Base-by-base conservation (phyloP, 2,797 vertebrate genomes). In the Catostomus latipinnis region DNA sequence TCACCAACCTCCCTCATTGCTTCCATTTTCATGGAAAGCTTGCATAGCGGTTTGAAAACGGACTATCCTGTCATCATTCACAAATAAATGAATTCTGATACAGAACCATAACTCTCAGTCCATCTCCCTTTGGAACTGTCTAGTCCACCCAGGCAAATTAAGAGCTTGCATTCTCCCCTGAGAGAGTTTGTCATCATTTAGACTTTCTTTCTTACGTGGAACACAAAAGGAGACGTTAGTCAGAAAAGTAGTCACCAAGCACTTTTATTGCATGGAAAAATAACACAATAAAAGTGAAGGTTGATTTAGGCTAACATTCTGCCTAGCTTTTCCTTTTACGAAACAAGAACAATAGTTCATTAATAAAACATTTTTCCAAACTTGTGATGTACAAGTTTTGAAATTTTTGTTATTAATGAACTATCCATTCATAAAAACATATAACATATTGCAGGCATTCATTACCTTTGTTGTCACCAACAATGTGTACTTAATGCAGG, bases 101-200 rank as follows among this genome's bases (percentile, higher is more conserved):
- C 83, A 71, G 76, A 65, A 57, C 49, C 65, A 50, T 66, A 62
- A 76, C 75, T 67, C 62, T 46, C 18, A 54, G 50, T 49, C 61
- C 63, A 0, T 67, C 34, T 34, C 78, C 86, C 82, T 49, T 43
- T 57, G 83, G 82, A 76, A 71, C 71, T 12, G 79, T 73, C 78
- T 71, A 60, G 76, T 83, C 84, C 84, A 84, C 73, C 2, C 74
- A 81, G 82, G 84, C 70, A 65, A 80, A 84, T 82, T 74, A 60
- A 34, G 50, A 81, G 48, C 81, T 72, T 83, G 43, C 61, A 8
- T 79, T 69, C 50, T 71, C 71, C 66, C 14, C 65, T 7, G 81
- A 80, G 83, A 65, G 18, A 5, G 49, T 58, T 74, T 86, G 34
- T 34, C 34, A 34, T 34, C 34, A 34, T 34, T 34, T 34, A 34